Evolutionary conservation across 2,113 vertebrate genomes (phyloP).

Genomic region (Tautogolabrus adspersus): DNA sequence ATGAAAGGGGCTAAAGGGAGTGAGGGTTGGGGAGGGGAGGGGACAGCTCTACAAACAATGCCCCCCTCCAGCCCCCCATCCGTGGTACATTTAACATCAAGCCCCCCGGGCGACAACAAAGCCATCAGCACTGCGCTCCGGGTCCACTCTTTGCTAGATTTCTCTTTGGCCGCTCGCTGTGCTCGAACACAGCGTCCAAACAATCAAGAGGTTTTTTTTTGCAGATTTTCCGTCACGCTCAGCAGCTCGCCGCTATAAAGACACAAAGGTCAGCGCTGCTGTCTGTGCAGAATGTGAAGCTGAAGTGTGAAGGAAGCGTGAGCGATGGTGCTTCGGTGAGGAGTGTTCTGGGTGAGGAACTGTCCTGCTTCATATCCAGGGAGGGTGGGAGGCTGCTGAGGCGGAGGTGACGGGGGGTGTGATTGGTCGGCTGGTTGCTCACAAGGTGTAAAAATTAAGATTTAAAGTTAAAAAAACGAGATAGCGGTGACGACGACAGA

Average conservation of each 20-base stretch:
- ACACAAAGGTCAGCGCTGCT: conserved; percentile 43
- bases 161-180: conserved; percentile 70
- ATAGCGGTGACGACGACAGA: background rate
- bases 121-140: conserved; percentile 60
- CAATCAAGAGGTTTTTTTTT: conserved; percentile 67
- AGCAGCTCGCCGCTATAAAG: conserved; percentile 67
- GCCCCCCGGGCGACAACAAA: conserved; percentile 74
- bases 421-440: background rate
- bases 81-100: conserved; percentile 70
- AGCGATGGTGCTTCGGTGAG: conserved; percentile 58
- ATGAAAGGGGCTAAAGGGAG: conserved; percentile 5
- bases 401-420: background rate
- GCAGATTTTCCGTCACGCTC: conserved; percentile 64
- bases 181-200: conserved; percentile 68
- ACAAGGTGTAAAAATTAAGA: background rate
- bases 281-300: conserved; percentile 21
- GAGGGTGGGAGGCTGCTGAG: too few species aligned
- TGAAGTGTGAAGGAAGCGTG: conserved; percentile 32
- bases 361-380: conserved; percentile 41
- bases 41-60: conserved; percentile 63
- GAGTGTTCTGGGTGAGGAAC: conserved; percentile 63
- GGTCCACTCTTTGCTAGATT: conserved; percentile 81
- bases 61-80: background rate
- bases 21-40: background rate
- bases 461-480: background rate